A percentile compares a stretch with the other conserved stretches of the same genome.
phyloP scores from a whole-genome alignment of 2,797 vertebrate species.

The Phoxinus dragarum region DNA sequence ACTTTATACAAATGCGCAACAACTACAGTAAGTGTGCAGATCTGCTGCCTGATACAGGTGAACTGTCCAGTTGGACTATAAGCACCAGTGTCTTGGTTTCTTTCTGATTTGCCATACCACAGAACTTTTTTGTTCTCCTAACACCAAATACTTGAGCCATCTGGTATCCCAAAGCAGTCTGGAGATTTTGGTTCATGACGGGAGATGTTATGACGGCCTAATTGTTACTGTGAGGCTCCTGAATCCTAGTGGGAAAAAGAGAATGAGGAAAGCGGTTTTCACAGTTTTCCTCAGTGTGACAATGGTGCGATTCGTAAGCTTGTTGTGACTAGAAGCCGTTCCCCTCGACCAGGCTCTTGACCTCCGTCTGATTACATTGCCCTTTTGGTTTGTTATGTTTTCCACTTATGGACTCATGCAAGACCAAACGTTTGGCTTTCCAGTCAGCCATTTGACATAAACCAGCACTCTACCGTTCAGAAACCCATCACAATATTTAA shows the following conservation, averaged over 20 bases:
- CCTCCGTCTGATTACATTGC: conserved; percentile 43
- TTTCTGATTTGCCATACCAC: background rate
- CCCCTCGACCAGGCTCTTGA: conserved; percentile 34
- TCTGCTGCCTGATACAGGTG: background rate
- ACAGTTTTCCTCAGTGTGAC: background rate
- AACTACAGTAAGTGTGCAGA: background rate
- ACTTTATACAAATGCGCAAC: background rate
- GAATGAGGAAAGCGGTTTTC: conserved; percentile 15
- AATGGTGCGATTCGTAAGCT: background rate
- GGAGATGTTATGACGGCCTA: conserved; percentile 41
- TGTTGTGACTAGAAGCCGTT: conserved; percentile 21
- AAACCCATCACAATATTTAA: background rate
- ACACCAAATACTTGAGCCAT: conserved; percentile 22
- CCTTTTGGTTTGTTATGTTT: conserved; percentile 39
- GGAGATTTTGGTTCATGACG: conserved; percentile 11
- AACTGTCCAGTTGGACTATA: background rate
- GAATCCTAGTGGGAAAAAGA: background rate
- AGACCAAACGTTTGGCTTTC: conserved; percentile 43
- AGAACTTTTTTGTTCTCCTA: conserved; percentile 19
- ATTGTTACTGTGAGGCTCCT: conserved; percentile 10
- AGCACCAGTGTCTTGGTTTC: background rate
- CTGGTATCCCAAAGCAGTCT: conserved; percentile 42
- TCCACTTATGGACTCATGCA: conserved; percentile 4
- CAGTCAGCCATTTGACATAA: conserved; percentile 29
- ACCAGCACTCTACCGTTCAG: background rate